A percentile compares a stretch with the other conserved stretches of the same genome.
Evolutionary conservation across 2,888 invertebrate genomes (phyloP).

Genomic region (Oligia strigilis): DNA sequence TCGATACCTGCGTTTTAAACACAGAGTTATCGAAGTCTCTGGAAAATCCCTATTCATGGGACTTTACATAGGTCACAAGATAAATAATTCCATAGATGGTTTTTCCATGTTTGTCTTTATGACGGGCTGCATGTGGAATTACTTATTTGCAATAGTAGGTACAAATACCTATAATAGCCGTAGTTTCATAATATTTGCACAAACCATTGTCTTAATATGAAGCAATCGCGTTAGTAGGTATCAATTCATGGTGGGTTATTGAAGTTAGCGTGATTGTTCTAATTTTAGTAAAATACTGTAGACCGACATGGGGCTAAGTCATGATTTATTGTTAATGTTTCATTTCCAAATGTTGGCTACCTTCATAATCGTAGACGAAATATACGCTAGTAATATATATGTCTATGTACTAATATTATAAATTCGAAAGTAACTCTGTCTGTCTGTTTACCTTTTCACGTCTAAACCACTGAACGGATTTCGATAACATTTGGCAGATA

Average conservation of each 20-base stretch:
- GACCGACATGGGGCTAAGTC: neutral
- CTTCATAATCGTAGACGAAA: neutral
- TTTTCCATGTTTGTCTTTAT: conserved; percentile 20
- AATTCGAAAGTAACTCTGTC: too few relatives aligned
- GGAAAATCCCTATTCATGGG: neutral
- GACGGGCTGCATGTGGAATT: conserved; percentile 27
- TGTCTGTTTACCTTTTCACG: too few relatives aligned
- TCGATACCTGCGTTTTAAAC: neutral
- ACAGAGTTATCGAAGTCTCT: too few relatives aligned
- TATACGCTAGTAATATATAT: too few relatives aligned
- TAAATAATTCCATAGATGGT: conserved; percentile 11
- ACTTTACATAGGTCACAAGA: conserved; percentile 8
- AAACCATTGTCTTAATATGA: conserved; percentile 8
- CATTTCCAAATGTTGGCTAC: neutral
- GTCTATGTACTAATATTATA: too few relatives aligned
- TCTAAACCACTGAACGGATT: too few relatives aligned
- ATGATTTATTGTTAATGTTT: neutral
- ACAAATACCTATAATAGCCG: neutral
- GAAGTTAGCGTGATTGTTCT: conserved; percentile 39
- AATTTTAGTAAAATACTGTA: conserved; percentile 28
- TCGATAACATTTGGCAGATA: too few relatives aligned
- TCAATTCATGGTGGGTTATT: conserved; percentile 12
- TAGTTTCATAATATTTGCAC: conserved; percentile 45
- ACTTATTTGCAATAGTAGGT: conserved; percentile 25
- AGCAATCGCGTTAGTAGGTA: neutral